Evolutionary conservation across 2,888 invertebrate genomes (phyloP), one percentile per base, ranked within the genome.

Genomic region (Cryptocheilus praepositus): DNA sequence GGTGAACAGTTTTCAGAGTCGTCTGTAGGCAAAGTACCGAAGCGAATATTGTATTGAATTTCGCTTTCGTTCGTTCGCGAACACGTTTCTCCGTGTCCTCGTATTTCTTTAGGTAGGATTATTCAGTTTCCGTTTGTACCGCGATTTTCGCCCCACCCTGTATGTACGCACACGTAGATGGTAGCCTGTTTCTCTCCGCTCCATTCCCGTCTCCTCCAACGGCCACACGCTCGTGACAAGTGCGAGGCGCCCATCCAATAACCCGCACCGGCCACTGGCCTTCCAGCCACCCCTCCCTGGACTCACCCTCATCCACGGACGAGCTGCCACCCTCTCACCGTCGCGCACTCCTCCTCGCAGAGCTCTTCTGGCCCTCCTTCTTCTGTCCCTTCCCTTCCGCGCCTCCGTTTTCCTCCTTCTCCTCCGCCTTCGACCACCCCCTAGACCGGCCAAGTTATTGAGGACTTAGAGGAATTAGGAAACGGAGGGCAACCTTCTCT

Each of bases 201-300:
- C 61, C 64, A 52, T 60, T 60, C 66, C 63, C 65, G 67, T 71
- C 70, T 66, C 58, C 64, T 73, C 66, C 71, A 79, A 80, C 77
- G 76, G 75, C 81, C 85, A 80, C 83, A 80, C 79, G 79, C 76
- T 82, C 83, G 83, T 85, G 85, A 86, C 84, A 85, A 87, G 85
- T 83, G 81, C 80, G 83, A 86, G 84, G 82, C 82, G 85, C 79
- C 82, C 83, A 84, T 85, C 86, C 86, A 87, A 87, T 86, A 86
- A 87, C 83, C 86, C 85, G 81, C 84, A 81, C 79, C 76, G 81
- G 79, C 78, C 84, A 80, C 82, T 81, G 76, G 74, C 82, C 81
- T 68, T 73, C 76, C 72, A 67, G 36, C 36, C 36, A 36, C 36
- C 64, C 69, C 60, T 57, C 59, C 52, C 49, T 16, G 62, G 70